Evolutionary conservation across 2,113 vertebrate species (phyloP), one percentile per base, ranked within the genome.

Genomic region (Oreotrochilus melanogaster): DNA sequence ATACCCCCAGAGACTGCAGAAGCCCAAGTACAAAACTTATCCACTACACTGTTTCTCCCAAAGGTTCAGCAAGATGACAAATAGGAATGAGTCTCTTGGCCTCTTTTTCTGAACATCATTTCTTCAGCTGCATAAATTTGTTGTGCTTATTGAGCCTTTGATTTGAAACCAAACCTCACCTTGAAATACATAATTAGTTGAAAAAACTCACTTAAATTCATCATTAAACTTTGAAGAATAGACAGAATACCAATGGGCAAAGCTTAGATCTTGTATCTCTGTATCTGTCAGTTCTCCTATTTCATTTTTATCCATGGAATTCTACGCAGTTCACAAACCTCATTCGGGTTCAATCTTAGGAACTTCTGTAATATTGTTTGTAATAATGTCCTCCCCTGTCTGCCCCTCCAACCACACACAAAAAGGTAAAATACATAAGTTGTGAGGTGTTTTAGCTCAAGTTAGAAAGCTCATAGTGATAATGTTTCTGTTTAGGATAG

Each of bases 401-500:
- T 4, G 7, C 22, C 33, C 30, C 1, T 13, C 2, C 6, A 7
- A 2, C 4, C 7, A 13, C 4, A 4, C 11, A 6, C 39, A 33
- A 23, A 31, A 11, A 67, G 66, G 45, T 33, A 75, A 48, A 78
- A 72, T 15, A 24, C 5, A 11, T 47, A 30, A 33, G 66, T 22
- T 92, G 27, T 17, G 23, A 12, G 56, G 23, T 42, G 24, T 14
- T 90, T 85, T 47, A 24, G 2, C 27, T 61, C 25, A 50, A 61
- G 23, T 27, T 65, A 61, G 43, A 67, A 39, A 51, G 22, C 3
- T 60, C 50, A 35, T 42, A 30, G 45, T 37, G 8, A 6, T 47
- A 31, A 12, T 33, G 9, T 35, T 86, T 54, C 21, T 75, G 4
- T 53, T 88, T 58, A 53, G 50, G 53, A 24, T 22, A 71, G 24